phyloP scores from a whole-genome alignment of 2,888 invertebrate genomes.

The Trisateles emortualis region DNA sequence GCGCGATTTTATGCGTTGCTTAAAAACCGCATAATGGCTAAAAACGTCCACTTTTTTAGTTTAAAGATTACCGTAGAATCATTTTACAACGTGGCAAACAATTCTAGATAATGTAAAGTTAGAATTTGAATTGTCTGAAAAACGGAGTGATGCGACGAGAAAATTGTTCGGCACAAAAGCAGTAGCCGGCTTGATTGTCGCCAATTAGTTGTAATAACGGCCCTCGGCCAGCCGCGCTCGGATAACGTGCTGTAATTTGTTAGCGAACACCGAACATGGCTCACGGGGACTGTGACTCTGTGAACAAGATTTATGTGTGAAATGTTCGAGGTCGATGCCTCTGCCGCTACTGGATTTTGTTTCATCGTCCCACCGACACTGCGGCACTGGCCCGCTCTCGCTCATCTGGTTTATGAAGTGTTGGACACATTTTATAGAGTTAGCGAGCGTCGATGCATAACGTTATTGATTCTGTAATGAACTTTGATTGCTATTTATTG shows the following conservation, averaged over 20 bases:
- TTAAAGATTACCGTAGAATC: background rate
- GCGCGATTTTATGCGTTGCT: background rate
- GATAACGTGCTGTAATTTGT: slow-evolving; percentile 77
- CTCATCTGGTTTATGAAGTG: slow-evolving; percentile 57
- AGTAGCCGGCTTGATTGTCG: slow-evolving; percentile 77
- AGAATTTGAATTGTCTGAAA: slow-evolving; percentile 49
- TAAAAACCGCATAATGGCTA: background rate
- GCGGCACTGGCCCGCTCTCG: slow-evolving; percentile 23
- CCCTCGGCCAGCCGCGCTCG: slow-evolving; percentile 62
- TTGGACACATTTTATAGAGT: slow-evolving; percentile 53
- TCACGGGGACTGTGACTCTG: slow-evolving; percentile 54
- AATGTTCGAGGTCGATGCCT: slow-evolving; percentile 73
- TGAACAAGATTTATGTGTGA: slow-evolving; percentile 78
- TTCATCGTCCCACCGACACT: slow-evolving; percentile 29
- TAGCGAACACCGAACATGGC: slow-evolving; percentile 53
- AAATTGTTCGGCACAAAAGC: slow-evolving; percentile 66
- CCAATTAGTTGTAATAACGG: slow-evolving; percentile 84
- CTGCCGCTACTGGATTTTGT: slow-evolving; percentile 53
- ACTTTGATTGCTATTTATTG: slow-evolving; percentile 57
- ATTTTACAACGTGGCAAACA: background rate
- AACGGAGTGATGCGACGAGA: slow-evolving; percentile 57
- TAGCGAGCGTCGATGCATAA: slow-evolving; percentile 35
- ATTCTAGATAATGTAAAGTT: slow-evolving; percentile 13
- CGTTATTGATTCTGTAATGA: slow-evolving; percentile 53
- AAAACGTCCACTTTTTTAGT: background rate